Evolutionary conservation across 2,888 invertebrate species (phyloP), one percentile per base, ranked within the genome.

Genomic region (Bembecia ichneumoniformis): DNA sequence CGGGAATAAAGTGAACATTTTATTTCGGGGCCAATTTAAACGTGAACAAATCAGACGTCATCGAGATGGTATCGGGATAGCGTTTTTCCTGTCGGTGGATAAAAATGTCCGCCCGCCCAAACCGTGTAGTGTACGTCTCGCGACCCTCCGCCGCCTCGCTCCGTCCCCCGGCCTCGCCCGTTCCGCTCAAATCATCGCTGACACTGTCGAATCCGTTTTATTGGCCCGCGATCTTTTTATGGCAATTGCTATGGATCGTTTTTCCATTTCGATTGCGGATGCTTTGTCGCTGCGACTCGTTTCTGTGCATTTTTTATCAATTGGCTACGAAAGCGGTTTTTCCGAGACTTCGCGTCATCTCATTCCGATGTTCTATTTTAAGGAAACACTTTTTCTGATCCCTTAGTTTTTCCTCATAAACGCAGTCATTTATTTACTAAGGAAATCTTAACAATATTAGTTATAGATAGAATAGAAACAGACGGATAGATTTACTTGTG

Each of bases 61-160:
- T 75, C 66, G 68, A 66, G 61, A 64, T 64, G 60, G 59, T 62
- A 60, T 62, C 57, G 60, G 62, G 60, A 63, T 54, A 57, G 61
- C 65, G 73, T 77, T 78, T 81, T 79, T 78, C 73, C 74, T 61
- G 62, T 63, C 66, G 62, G 66, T 62, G 70, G 64, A 74, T 75
- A 80, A 82, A 83, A 82, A 80, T 74, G 65, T 66, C 74, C 77
- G 74, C 77, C 84, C 86, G 86, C 86, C 86, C 84, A 80, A 82
- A 84, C 82, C 84, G 64, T 86, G 86, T 87, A 59, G 51, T 49
- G 56, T 57, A 47, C 54, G 46, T 43, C 51, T 61, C 58, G 56
- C 55, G 62, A 3, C 11, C 9, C 28, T 60, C 28, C 28, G 58
- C 55, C 62, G 4, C 11, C 9, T 16, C 60, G 64, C 56, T 57